Evolutionary conservation across 2,888 invertebrate species (phyloP).

Genomic region (Uloborus plumipes): DNA sequence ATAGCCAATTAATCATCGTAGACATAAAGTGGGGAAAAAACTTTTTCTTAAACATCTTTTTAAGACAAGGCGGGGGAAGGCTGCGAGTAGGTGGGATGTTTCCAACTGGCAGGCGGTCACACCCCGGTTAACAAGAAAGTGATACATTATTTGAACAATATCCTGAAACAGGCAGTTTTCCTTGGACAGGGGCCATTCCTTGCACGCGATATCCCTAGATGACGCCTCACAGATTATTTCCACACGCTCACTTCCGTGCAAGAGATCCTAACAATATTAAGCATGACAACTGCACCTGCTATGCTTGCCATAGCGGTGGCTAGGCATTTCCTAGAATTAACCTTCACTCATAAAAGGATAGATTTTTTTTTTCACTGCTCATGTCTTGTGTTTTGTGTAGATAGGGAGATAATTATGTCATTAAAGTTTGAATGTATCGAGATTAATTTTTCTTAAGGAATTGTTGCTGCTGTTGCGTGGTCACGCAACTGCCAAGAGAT

Average conservation of each 20-base stretch:
- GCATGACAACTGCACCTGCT: constrained; percentile 51
- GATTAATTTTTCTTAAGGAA: no score
- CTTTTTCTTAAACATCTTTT: neutral
- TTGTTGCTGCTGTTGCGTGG: no score
- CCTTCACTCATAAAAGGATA: constrained; percentile 1
- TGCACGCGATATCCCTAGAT: constrained; percentile 24
- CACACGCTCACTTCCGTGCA: constrained; percentile 46
- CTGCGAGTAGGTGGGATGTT: neutral
- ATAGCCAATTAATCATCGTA: no score
- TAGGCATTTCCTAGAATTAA: constrained; percentile 38
- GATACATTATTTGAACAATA: constrained; percentile 54
- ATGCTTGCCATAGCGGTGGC: neutral
- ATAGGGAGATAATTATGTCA: no score
- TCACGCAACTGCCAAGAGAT: no score
- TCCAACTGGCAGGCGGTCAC: constrained; percentile 34
- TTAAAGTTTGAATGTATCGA: no score
- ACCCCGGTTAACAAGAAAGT: constrained; percentile 50
- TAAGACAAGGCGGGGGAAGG: neutral
- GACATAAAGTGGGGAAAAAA: no score
- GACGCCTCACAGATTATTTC: constrained; percentile 23
- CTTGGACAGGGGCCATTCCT: neutral
- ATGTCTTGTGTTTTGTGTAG: no score
- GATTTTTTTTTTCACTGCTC: no score
- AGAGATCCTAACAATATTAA: constrained; percentile 19
- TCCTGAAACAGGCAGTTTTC: constrained; percentile 7